Evolutionary conservation across 2,113 vertebrate species (phyloP).

Genomic region (Myiopsitta monachus): DNA sequence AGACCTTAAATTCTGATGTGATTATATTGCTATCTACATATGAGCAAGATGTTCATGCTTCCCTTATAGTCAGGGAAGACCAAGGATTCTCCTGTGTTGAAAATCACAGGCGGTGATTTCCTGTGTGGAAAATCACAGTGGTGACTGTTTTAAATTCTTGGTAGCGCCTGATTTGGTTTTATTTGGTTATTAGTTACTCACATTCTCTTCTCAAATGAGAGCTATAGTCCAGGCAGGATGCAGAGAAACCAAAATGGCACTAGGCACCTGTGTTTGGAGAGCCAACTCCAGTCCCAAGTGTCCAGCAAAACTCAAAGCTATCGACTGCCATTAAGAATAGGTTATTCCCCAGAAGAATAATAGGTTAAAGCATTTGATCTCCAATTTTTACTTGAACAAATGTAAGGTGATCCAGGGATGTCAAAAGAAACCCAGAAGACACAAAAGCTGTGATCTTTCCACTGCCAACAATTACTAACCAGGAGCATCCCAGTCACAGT

Average conservation of each 20-base stretch:
- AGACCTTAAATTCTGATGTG: background rate
- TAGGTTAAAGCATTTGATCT: background rate
- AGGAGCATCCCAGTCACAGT: background rate
- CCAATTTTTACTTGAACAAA: background rate
- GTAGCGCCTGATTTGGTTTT: background rate
- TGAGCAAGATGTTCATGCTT: background rate
- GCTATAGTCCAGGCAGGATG: background rate
- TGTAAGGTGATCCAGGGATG: background rate
- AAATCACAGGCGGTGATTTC: background rate
- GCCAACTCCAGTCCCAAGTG: accelerated
- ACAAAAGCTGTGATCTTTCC: background rate
- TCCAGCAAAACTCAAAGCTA: background rate
- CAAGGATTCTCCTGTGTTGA: background rate
- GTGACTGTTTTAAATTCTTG: background rate
- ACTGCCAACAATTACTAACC: background rate
- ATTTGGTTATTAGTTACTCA: background rate
- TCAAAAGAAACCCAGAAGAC: accelerated
- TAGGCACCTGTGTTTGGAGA: background rate
- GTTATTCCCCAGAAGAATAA: background rate
- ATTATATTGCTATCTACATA: background rate
- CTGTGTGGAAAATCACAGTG: background rate
- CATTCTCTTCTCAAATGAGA: background rate
- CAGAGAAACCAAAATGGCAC: background rate
- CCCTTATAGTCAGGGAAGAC: background rate
- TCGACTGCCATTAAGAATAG: background rate